phyloP scores from a whole-genome alignment of 1,140 invertebrate species.

The Lutraria rhynchaena region DNA sequence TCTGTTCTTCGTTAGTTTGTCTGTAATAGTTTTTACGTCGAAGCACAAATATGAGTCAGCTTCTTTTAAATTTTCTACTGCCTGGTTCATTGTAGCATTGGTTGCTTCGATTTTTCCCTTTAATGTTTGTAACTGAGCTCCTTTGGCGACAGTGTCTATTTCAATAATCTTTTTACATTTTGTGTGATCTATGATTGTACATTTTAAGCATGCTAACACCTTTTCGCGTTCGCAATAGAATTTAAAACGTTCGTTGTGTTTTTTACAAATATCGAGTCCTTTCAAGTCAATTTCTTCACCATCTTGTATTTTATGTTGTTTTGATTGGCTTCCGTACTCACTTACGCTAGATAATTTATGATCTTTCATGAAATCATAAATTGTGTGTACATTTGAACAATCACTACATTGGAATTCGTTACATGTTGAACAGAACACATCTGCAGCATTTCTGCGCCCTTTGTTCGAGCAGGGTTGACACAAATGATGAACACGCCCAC shows the following conservation, averaged over 20 bases:
- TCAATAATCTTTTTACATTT: background rate
- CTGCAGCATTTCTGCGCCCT: background rate
- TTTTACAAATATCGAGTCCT: too few species aligned
- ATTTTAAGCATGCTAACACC: background rate
- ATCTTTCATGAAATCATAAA: background rate
- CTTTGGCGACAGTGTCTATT: background rate
- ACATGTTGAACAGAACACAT: background rate
- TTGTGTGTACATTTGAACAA: background rate
- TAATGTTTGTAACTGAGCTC: too few species aligned
- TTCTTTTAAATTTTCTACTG: too few species aligned
- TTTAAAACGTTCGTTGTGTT: too few species aligned
- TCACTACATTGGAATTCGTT: conserved; percentile 4
- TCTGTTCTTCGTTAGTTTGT: too few species aligned
- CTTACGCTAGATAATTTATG: background rate
- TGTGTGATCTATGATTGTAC: background rate
- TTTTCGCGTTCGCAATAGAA: too few species aligned
- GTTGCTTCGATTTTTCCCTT: too few species aligned
- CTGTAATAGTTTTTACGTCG: too few species aligned
- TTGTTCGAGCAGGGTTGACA: too few species aligned
- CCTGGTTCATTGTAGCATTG: too few species aligned
- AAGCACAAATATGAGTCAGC: too few species aligned
- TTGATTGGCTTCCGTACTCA: background rate
- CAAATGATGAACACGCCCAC: too few species aligned
- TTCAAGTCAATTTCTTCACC: background rate
- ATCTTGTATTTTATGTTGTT: background rate